A percentile compares a stretch with the other conserved stretches of the same genome.
phyloP scores from a whole-genome alignment of 2,113 vertebrate genomes.

The Galbula dea region DNA sequence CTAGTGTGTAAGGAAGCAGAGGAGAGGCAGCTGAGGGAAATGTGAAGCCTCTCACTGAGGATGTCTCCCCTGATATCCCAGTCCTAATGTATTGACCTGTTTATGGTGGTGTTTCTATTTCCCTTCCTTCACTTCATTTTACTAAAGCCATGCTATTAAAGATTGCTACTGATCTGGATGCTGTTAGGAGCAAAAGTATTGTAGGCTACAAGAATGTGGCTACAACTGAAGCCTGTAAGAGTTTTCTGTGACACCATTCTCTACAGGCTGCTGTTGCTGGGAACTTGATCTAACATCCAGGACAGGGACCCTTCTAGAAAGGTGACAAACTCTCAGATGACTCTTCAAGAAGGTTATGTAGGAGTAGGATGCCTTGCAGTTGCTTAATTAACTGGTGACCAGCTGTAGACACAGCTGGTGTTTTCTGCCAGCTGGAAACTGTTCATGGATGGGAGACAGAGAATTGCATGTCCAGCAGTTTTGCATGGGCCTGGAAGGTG shows the following conservation, averaged over 20 bases:
- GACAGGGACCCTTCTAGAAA: neutral
- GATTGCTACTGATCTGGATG: neutral
- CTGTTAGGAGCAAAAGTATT: neutral
- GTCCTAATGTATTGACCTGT: neutral
- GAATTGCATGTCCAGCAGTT: neutral
- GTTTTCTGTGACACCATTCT: neutral
- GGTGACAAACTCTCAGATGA: neutral
- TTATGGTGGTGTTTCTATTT: neutral
- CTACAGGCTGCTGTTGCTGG: neutral
- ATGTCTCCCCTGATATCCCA: neutral
- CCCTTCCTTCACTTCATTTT: neutral
- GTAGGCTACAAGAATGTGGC: neutral
- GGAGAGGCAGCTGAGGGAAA: neutral
- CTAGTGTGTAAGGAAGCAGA: neutral
- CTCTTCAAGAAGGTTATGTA: neutral
- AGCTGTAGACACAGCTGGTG: neutral
- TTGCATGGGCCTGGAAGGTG: neutral
- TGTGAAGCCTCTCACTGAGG: neutral
- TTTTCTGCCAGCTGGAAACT: neutral
- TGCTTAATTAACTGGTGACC: neutral
- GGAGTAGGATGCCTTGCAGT: neutral
- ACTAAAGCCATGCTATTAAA: neutral
- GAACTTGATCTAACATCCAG: neutral
- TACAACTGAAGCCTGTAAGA: fast-evolving
- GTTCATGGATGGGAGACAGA: neutral